phyloP scores from a whole-genome alignment of 2,888 invertebrate species.

The Phalangium opilio region DNA sequence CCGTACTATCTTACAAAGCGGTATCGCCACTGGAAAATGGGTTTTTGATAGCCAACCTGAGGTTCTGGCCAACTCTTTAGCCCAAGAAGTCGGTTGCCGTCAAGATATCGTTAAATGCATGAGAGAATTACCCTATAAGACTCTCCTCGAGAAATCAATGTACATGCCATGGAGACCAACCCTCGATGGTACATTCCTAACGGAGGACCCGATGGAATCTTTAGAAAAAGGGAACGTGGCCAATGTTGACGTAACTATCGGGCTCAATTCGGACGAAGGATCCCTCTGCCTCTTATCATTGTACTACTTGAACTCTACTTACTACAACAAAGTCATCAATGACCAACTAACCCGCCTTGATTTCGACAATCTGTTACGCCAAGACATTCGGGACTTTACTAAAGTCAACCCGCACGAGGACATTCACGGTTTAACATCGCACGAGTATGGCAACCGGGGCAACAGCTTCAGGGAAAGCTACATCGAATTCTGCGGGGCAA shows the following conservation, averaged over 20 bases:
- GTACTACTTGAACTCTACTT: constrained; percentile 14
- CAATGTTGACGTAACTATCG: constrained; percentile 21
- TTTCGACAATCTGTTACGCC: constrained; percentile 9
- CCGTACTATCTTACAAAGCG: constrained; percentile 25
- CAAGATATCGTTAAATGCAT: constrained; percentile 17
- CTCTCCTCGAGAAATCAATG: constrained; percentile 17
- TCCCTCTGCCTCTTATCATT: constrained; percentile 22
- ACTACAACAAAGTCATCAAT: constrained; percentile 17
- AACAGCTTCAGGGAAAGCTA: constrained; percentile 7
- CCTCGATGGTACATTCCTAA: constrained; percentile 22
- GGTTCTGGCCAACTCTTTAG: constrained; percentile 12
- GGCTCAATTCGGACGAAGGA: constrained; percentile 24
- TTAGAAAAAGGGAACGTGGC: constrained; percentile 11
- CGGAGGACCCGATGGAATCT: constrained; percentile 19
- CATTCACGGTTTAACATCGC: constrained; percentile 5
- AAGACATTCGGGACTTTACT: constrained; percentile 7
- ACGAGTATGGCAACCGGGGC: constrained; percentile 1
- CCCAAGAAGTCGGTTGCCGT: constrained; percentile 1
- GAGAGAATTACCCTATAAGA: constrained; percentile 13
- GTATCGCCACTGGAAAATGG: constrained; percentile 23
- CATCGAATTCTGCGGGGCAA: constrained; percentile 17
- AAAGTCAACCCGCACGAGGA: constrained; percentile 3
- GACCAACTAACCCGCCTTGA: constrained; percentile 13
- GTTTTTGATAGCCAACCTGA: constrained; percentile 18
- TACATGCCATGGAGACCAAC: constrained; percentile 24